Base-by-base conservation (phyloP, 2,797 vertebrate genomes). In the Myotis daubentonii region DNA sequence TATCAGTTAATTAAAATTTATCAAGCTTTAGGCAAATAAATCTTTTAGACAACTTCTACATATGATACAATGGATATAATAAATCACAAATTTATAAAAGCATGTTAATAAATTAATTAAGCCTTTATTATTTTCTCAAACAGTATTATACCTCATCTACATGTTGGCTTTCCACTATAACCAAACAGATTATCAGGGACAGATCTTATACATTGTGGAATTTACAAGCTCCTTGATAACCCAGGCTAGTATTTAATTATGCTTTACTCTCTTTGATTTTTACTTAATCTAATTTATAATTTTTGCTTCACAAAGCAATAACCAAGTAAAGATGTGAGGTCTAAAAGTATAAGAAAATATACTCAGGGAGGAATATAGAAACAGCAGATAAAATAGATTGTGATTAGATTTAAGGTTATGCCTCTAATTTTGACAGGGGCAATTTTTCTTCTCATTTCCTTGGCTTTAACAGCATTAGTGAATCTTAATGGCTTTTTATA, bases 261-360 rank as follows among this genome's bases (percentile, higher is more conserved):
- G 8, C 6, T 86, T 89, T 79, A 68, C 33, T 78, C 41, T 66
- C 53, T 76, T 49, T 90, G 71, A 65, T 89, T 89, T 78, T 88
- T 28, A 28, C 51, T 83, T 92, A 82, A 82, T 87, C 33, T 92
- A 51, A 72, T 72, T 86, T 72, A 83, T 5, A 89, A 78, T 78
- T 86, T 94, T 94, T 92, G 81, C 22, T 95, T 87, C 57, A 91
- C n/a, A 92, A 91, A 87, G 65, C 51, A 92, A 87, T 51, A 86
- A 89, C 6, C 23, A 89, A 91, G 28, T 49, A 62, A 93, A 92
- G 13, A 78, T 41, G 15, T 62, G 17, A 83, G 25, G 47, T 68
- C 30, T 91, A 70, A 81, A 93, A 93, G 22, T 71, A 62, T 22
- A 70, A 92, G 25, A 80, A 93, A 79, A 83, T 87, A 76, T 75